Evolutionary conservation across 2,797 vertebrate species (phyloP).

Genomic region (Phataginus tetradactyla): DNA sequence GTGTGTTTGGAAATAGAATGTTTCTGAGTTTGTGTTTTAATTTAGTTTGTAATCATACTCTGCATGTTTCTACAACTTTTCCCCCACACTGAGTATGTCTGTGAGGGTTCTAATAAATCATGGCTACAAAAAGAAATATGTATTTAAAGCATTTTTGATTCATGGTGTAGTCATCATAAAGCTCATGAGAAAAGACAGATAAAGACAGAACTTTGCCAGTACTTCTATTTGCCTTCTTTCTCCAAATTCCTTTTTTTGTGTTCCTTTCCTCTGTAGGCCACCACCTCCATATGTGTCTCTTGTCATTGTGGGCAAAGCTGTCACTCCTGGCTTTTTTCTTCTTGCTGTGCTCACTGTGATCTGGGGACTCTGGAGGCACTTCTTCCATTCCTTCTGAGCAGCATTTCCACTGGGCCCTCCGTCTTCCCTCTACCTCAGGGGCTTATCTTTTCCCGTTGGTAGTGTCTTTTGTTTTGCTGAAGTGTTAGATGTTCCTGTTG

Average conservation of each 20-base stretch:
- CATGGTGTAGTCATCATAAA: neutral
- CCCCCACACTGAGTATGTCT: neutral
- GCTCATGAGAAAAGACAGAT: slow-evolving; percentile 28
- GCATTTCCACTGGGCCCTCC: neutral
- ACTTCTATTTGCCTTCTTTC: neutral
- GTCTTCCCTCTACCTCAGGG: neutral
- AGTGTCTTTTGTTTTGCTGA: neutral
- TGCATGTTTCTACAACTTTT: neutral
- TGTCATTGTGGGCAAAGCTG: neutral
- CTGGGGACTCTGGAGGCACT: neutral
- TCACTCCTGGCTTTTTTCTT: neutral
- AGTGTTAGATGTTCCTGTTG: neutral
- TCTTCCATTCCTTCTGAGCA: neutral
- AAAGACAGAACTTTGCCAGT: neutral
- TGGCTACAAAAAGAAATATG: neutral
- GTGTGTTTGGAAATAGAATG: neutral
- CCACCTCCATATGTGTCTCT: neutral
- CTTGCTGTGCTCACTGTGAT: neutral
- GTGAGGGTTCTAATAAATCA: neutral
- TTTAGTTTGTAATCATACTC: neutral
- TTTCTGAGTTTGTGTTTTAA: neutral
- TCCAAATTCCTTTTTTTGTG: neutral
- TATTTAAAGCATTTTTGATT: neutral
- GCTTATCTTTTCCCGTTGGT: neutral
- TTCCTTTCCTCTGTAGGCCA: neutral